A percentile compares a stretch with the other conserved stretches of the same genome.
phyloP scores from a whole-genome alignment of 2,888 invertebrate genomes.

The Nineta flava region DNA sequence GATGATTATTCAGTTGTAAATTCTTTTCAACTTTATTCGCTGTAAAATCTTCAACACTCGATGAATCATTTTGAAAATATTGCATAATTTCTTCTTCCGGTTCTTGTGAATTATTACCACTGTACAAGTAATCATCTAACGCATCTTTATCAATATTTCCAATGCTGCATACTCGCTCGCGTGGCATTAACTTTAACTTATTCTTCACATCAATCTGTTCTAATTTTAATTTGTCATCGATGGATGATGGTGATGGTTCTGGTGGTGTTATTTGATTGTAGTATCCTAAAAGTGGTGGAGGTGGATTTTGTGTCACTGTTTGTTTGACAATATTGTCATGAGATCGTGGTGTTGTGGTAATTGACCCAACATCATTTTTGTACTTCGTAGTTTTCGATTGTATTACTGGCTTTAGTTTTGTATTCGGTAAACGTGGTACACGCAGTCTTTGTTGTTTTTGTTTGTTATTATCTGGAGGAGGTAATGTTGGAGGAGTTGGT shows the following conservation, averaged over 20 bases:
- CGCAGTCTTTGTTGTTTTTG: neutral
- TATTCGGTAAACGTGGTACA: neutral
- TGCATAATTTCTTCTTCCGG: slow-evolving; percentile 73
- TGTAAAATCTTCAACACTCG: slow-evolving; percentile 25
- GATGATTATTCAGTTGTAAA: neutral
- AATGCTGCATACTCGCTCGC: slow-evolving; percentile 56
- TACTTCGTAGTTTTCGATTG: slow-evolving; percentile 28
- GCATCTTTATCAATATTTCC: slow-evolving; percentile 67
- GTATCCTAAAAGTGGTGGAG: slow-evolving; percentile 23
- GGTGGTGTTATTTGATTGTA: slow-evolving; percentile 24
- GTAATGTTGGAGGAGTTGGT: neutral
- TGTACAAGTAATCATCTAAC: slow-evolving; percentile 64
- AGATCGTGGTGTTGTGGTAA: slow-evolving; percentile 21
- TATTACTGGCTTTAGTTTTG: slow-evolving; percentile 29
- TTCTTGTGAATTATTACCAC: slow-evolving; percentile 58
- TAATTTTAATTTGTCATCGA: too few relatives aligned
- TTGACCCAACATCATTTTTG: slow-evolving; percentile 17
- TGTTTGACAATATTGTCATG: slow-evolving; percentile 16
- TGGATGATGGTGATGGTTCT: neutral
- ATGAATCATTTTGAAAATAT: slow-evolving; percentile 53
- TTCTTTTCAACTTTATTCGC: neutral
- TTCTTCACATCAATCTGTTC: too few relatives aligned
- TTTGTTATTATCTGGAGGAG: neutral
- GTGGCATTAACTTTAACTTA: slow-evolving; percentile 20
- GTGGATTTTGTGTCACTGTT: slow-evolving; percentile 7